Evolutionary conservation across 2,797 vertebrate genomes (phyloP).

Genomic region (Alectoris magna): DNA sequence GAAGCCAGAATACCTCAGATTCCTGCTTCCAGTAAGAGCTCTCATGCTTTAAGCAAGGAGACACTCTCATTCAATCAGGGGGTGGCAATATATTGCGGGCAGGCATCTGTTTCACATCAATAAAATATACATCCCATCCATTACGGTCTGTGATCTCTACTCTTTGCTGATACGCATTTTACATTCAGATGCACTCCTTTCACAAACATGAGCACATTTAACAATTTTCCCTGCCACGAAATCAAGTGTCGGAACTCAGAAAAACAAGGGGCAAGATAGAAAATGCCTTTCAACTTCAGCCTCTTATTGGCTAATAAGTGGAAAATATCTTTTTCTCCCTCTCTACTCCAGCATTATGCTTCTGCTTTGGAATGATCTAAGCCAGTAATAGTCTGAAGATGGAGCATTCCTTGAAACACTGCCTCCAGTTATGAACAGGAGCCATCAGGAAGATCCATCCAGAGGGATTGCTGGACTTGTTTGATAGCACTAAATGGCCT

Average conservation of each 20-base stretch:
- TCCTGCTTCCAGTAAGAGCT: not conserved
- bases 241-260: not conserved
- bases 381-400: not conserved
- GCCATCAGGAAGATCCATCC: not conserved
- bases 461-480: not conserved
- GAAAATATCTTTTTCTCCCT: not conserved
- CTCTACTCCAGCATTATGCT: not conserved
- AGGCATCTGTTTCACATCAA: not conserved
- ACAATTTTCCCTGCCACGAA: not conserved
- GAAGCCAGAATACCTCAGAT: not conserved
- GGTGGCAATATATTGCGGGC: not conserved
- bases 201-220: not conserved
- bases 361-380: not conserved
- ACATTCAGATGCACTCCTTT: not conserved
- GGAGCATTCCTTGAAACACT: not conserved
- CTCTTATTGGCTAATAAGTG: not conserved
- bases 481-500: constrained; percentile 9
- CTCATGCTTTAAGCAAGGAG: not conserved
- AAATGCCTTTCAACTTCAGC: not conserved
- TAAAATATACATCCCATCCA: not conserved
- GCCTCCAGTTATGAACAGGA: not conserved
- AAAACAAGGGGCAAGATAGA: not conserved
- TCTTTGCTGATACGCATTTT: not conserved
- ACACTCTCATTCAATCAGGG: accelerated
- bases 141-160: not conserved